phyloP scores from a whole-genome alignment of 2,888 invertebrate species.

The Caenorhabditis zanzibari region DNA sequence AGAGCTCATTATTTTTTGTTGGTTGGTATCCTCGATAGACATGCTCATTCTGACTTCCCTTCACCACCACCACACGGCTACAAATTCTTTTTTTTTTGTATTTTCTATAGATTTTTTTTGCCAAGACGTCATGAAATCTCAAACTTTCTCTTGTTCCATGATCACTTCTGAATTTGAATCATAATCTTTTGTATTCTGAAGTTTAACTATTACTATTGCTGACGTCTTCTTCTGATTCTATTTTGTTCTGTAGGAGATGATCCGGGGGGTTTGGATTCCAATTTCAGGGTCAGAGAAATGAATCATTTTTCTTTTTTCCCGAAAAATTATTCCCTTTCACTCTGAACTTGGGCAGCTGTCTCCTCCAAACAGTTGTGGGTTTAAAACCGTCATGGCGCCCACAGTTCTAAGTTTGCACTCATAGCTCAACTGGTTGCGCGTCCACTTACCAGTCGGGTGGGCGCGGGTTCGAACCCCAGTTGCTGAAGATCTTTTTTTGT shows the following conservation, averaged over 20 bases:
- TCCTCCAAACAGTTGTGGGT: too few species aligned
- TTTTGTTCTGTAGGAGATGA: conserved; percentile 1
- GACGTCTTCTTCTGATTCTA: conserved; percentile 7
- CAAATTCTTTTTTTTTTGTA: neutral
- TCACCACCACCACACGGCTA: neutral
- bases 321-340: neutral
- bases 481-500: neutral
- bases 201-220: neutral
- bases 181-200: conserved; percentile 12
- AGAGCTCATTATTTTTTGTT: conserved; percentile 6
- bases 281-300: neutral
- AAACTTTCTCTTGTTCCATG: neutral
- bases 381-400: too few species aligned
- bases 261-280: neutral
- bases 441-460: too few species aligned
- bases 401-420: too few species aligned
- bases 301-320: neutral
- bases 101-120: neutral
- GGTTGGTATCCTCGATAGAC: neutral
- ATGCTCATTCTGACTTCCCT: conserved; percentile 6
- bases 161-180: neutral
- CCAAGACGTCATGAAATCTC: neutral
- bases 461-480: neutral
- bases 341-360: too few species aligned
- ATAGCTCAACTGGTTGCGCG: too few species aligned